Conservation (phyloP, 2,888 invertebrate species). For the Polymixis flavicincta region DNA sequence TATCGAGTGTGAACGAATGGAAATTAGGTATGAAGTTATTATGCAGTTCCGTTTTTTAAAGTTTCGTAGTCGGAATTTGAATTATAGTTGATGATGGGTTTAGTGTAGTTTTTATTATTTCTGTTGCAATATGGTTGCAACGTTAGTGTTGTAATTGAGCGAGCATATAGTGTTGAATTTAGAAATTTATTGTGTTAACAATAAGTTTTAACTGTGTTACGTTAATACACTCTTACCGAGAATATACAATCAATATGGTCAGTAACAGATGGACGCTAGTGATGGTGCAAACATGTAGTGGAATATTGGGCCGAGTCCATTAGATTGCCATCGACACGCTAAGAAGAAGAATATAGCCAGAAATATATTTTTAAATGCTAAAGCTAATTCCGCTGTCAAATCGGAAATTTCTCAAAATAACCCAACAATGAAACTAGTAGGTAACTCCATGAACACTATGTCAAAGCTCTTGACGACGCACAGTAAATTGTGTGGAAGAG, state of each 20-base stretch:
- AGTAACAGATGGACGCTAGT: no score
- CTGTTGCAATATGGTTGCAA: constrained; percentile 23
- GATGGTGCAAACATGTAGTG: no score
- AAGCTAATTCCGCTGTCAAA: background rate
- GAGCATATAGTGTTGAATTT: background rate
- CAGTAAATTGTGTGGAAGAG: no score
- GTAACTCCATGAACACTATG: background rate
- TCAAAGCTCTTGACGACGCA: background rate
- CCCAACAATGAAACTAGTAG: background rate
- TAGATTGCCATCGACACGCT: no score
- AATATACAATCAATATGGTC: no score
- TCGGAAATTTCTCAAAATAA: background rate
- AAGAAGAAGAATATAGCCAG: no score
- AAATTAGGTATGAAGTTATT: constrained; percentile 35
- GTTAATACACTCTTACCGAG: no score
- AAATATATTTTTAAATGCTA: no score
- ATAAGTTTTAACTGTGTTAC: background rate
- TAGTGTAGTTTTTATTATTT: constrained; percentile 8
- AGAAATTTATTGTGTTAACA: constrained; percentile 5
- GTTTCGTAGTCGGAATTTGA: background rate
- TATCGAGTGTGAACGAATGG: constrained; percentile 53
- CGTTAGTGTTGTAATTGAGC: background rate
- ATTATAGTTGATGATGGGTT: constrained; percentile 26
- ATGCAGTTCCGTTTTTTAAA: constrained; percentile 51
- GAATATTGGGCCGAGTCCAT: no score